phyloP scores from a whole-genome alignment of 2,888 invertebrate genomes.

The Geophilus truncorum region DNA sequence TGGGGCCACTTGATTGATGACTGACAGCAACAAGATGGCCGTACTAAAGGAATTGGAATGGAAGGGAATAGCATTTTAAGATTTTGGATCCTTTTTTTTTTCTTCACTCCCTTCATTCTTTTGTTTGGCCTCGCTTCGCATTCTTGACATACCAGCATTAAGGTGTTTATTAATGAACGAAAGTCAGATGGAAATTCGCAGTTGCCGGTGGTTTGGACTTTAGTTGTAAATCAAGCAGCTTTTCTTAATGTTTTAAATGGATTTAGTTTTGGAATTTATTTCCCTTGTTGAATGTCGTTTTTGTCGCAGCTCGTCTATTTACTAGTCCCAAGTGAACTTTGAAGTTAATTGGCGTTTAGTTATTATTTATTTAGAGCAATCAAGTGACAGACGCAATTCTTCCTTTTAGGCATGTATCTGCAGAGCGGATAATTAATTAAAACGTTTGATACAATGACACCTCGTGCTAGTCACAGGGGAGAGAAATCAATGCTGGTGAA shows the following conservation, averaged over 20 bases:
- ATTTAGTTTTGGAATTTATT: not conserved
- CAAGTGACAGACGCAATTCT: not conserved
- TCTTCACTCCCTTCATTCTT: no score
- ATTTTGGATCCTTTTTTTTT: not conserved
- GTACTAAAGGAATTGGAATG: not conserved
- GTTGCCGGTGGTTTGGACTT: not conserved
- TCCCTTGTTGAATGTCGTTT: not conserved
- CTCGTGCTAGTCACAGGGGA: not conserved
- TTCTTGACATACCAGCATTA: not conserved
- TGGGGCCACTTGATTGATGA: constrained; percentile 23
- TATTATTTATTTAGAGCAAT: constrained; percentile 14
- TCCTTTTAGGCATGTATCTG: not conserved
- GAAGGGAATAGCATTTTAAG: not conserved
- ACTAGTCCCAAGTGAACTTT: not conserved
- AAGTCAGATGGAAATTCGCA: not conserved
- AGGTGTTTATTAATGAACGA: not conserved
- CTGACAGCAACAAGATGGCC: constrained; percentile 25
- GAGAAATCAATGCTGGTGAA: not conserved
- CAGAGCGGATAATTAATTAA: not conserved
- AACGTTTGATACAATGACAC: not conserved
- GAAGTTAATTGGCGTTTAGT: constrained; percentile 4
- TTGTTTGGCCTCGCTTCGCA: no score
- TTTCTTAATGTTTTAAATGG: not conserved
- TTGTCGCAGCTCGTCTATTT: not conserved
- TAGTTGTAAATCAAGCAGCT: no score